Percentiles rank a stretch among this genome's conserved stretches.
These are phyloP conservation scores for Chironomus tentans DNA, from an alignment of 2,888 invertebrate genomes.

Conservation along the genomic window DNA sequence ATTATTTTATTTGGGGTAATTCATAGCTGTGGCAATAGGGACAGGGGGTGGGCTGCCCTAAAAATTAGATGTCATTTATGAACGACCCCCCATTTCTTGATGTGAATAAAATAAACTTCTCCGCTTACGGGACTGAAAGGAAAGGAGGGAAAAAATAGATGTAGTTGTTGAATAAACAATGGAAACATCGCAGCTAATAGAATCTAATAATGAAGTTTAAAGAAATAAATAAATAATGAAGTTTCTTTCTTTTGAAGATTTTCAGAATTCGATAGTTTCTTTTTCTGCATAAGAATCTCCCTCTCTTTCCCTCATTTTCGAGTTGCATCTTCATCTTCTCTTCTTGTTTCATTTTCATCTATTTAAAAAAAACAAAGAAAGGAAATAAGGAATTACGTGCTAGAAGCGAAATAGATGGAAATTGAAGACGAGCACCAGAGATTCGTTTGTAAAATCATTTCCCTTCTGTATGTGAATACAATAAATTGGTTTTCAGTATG, in stretches of 20 bases:
- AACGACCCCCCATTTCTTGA: too few species aligned
- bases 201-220: background rate
- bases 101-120: background rate
- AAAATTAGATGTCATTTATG: too few species aligned
- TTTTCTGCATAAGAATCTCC: background rate
- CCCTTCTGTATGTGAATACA: background rate
- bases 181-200: slow-evolving; percentile 2
- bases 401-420: background rate
- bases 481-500: background rate
- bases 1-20: too few species aligned
- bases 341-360: background rate
- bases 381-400: background rate
- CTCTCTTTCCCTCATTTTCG: too few species aligned
- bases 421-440: background rate
- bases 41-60: too few species aligned
- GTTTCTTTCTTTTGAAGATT: background rate
- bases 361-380: background rate
- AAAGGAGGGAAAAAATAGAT: background rate
- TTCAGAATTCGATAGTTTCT: slow-evolving; percentile 2
- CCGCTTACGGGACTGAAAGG: background rate
- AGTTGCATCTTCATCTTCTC: background rate
- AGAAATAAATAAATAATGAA: slow-evolving; percentile 1
- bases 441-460: background rate
- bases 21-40: too few species aligned
- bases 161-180: background rate